Conservation (phyloP, 2,888 invertebrate genomes). For the Patella depressa region DNA sequence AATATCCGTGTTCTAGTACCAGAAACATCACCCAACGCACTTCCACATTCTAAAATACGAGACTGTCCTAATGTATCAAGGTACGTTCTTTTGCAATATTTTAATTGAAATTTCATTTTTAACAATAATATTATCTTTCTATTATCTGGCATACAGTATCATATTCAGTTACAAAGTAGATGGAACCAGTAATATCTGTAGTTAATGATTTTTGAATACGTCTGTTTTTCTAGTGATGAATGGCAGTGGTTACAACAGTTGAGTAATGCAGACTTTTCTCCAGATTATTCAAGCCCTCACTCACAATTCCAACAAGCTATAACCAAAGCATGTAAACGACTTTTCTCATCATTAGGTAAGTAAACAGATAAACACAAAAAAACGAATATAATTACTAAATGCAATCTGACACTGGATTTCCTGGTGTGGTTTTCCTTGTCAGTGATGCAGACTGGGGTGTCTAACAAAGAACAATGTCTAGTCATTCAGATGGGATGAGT, state of each 20-base stretch:
- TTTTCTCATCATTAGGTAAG: slow-evolving; percentile 67
- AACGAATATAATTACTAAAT: no score
- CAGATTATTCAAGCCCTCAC: slow-evolving; percentile 59
- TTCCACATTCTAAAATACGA: slow-evolving; percentile 92
- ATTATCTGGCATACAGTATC: background rate
- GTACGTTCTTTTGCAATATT: slow-evolving; percentile 74
- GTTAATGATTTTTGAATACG: background rate
- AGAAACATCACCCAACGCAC: slow-evolving; percentile 91
- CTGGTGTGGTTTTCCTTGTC: no score
- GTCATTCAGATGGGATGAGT: no score
- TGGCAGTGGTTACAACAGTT: slow-evolving; percentile 88
- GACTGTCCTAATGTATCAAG: slow-evolving; percentile 96
- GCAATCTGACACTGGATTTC: no score
- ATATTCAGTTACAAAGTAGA: background rate
- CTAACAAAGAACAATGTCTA: no score
- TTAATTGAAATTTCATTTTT: background rate
- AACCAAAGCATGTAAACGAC: slow-evolving; percentile 61
- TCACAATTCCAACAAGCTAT: slow-evolving; percentile 69
- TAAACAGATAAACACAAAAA: no score
- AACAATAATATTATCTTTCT: slow-evolving; percentile 4
- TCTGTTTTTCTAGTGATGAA: slow-evolving; percentile 82
- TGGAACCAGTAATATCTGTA: no score
- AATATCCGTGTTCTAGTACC: slow-evolving; percentile 94
- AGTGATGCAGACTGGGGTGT: no score
- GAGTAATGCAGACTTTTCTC: slow-evolving; percentile 37